Evolutionary conservation across 1,140 invertebrate genomes (phyloP), one percentile per base, ranked within the genome.

Genomic region (Lucilia cuprina): DNA sequence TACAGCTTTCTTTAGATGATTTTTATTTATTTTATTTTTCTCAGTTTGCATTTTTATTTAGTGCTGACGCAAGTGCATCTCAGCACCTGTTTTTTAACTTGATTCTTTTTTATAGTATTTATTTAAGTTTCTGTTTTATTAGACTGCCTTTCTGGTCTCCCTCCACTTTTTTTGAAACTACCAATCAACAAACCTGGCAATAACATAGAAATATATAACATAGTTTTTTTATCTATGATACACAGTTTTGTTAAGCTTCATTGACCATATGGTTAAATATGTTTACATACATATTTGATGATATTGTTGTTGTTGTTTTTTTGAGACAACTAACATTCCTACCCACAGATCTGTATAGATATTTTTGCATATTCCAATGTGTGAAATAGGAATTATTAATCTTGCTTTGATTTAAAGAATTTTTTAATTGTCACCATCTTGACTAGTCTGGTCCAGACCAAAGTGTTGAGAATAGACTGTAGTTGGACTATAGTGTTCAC

Each of bases 41-140:
- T 19, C 19, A 9, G n/a, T 70, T 21, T 70, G 41, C n/a, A 70
- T 70, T 70, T 70, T 21, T 21, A 70, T 70, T 70, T 12, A 70
- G n/a, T 70, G 65, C 65, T 70, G 65, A 70, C 65, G 65, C 65
- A 70, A 70, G 65, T 70, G 19, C 65, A 70, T 70, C 65, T 70
- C 65, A 70, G 65, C 65, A 70, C 65, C 65, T 70, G 65, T 70
- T 70, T 70, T 70, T 70, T 13, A 13, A 55, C 50, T 55, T 41
- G 41, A 41, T 41, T 41, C 41, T 41, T 41, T 41, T 14, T 30
- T 21, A 74, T 74, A 14, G 12, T 9, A 9, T 74, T 74, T n/a
- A n/a, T n/a, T 74, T 55, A 55, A 55, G 50, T 55, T 55, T 5
- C 4, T n/a, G 50, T 55, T 55, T n/a, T 55, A 55, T 55, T 55